Conservation (phyloP, 2,797 vertebrate genomes). For the Sebastes variabilis region DNA sequence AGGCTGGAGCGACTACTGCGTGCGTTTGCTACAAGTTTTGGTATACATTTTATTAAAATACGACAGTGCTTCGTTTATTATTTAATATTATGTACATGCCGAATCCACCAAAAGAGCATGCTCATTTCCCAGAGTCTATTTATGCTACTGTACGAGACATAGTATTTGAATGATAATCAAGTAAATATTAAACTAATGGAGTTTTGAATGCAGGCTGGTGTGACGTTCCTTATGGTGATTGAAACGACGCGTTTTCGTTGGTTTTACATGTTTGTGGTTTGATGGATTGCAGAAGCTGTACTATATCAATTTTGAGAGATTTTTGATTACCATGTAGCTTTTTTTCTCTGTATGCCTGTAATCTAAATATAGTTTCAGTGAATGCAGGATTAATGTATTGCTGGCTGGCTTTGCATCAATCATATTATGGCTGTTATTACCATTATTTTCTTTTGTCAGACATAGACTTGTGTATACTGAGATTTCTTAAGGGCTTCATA, state of each 20-base stretch:
- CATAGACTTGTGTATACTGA: background rate
- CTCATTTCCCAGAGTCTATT: rapidly evolving
- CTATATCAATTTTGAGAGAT: background rate
- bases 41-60: background rate
- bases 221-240: background rate
- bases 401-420: background rate
- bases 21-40: background rate
- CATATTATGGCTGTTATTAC: background rate
- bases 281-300: background rate
- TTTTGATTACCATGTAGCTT: background rate
- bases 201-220: background rate
- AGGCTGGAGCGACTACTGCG: background rate
- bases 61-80: background rate
- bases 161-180: background rate
- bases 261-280: background rate
- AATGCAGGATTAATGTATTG: background rate
- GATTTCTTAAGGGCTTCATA: background rate
- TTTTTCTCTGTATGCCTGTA: background rate
- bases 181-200: background rate
- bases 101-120: background rate
- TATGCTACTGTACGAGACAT: rapidly evolving
- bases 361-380: background rate
- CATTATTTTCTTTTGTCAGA: background rate
- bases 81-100: background rate
- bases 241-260: background rate